These are phyloP conservation scores for Neoseiulus cucumeris DNA, from an alignment of 1,140 invertebrate genomes.

Conservation along the genomic window DNA sequence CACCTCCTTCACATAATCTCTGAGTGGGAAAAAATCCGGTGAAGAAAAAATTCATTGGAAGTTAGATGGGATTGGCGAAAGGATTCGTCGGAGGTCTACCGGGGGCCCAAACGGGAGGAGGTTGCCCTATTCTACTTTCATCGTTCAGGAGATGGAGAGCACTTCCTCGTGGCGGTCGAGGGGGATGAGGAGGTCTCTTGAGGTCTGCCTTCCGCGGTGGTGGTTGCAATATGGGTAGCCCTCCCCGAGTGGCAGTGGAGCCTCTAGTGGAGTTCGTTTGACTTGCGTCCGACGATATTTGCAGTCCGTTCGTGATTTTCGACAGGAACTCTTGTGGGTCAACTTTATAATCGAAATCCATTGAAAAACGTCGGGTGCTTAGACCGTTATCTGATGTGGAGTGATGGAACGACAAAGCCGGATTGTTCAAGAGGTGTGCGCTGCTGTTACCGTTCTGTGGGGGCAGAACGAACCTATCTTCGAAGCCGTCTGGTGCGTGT, in stretches of 20 bases:
- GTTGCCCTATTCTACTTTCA: background rate
- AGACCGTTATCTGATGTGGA: background rate
- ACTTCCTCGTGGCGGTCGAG: background rate
- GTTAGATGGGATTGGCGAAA: too few relatives aligned
- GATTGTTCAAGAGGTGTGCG: background rate
- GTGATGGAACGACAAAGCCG: background rate
- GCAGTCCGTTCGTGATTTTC: background rate
- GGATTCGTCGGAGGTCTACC: too few relatives aligned
- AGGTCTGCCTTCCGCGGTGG: background rate
- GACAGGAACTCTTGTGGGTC: background rate
- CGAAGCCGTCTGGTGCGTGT: background rate
- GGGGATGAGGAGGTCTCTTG: background rate
- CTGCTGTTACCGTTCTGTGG: background rate
- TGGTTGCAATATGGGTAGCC: background rate
- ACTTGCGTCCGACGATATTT: too few relatives aligned
- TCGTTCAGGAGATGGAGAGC: conserved; percentile 1
- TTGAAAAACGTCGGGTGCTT: background rate
- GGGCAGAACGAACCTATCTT: background rate
- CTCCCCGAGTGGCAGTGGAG: too few relatives aligned
- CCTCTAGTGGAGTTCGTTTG: too few relatives aligned
- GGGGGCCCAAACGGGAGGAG: too few relatives aligned
- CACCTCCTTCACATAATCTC: too few relatives aligned
- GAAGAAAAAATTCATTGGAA: too few relatives aligned
- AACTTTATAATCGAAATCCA: background rate
- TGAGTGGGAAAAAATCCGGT: too few relatives aligned